Conservation (phyloP, 2,797 vertebrate genomes). For the Tiaroga cobitis region DNA sequence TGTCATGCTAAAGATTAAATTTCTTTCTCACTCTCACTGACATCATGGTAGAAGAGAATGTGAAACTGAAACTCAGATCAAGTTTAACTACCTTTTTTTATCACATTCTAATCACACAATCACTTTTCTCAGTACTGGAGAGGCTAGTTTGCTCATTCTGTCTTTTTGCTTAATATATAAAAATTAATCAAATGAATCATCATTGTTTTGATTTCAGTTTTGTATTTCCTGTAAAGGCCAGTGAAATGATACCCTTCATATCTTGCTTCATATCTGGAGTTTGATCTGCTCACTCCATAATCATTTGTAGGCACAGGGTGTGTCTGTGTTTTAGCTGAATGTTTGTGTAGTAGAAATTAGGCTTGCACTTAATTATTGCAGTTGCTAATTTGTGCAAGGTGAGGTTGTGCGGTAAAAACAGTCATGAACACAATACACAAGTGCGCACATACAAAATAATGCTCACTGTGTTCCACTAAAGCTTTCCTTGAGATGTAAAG, state of each 20-base stretch:
- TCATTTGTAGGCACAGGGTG: slow-evolving; percentile 62
- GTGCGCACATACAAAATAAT: background rate
- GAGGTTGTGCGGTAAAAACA: slow-evolving; percentile 60
- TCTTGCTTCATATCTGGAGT: slow-evolving; percentile 52
- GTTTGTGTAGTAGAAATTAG: slow-evolving; percentile 67
- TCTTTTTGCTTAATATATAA: background rate
- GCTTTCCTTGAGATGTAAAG: slow-evolving; percentile 1
- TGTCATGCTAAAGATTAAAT: slow-evolving; percentile 80
- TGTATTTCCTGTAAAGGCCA: background rate
- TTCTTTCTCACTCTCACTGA: slow-evolving; percentile 57
- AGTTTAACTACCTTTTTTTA: background rate
- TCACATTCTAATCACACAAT: background rate
- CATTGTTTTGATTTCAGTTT: background rate
- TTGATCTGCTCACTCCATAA: slow-evolving; percentile 50
- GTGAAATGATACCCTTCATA: background rate
- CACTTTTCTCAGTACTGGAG: background rate
- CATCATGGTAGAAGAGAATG: background rate
- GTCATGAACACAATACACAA: slow-evolving; percentile 42
- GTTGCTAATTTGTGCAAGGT: slow-evolving; percentile 68
- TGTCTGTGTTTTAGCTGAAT: slow-evolving; percentile 62
- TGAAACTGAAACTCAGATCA: slow-evolving; percentile 30
- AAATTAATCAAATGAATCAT: background rate
- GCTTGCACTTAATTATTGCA: slow-evolving; percentile 48
- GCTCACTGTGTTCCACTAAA: background rate
- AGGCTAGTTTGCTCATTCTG: background rate